Evolutionary conservation across 2,888 invertebrate species (phyloP).

Genomic region (Eudemis profundana): DNA sequence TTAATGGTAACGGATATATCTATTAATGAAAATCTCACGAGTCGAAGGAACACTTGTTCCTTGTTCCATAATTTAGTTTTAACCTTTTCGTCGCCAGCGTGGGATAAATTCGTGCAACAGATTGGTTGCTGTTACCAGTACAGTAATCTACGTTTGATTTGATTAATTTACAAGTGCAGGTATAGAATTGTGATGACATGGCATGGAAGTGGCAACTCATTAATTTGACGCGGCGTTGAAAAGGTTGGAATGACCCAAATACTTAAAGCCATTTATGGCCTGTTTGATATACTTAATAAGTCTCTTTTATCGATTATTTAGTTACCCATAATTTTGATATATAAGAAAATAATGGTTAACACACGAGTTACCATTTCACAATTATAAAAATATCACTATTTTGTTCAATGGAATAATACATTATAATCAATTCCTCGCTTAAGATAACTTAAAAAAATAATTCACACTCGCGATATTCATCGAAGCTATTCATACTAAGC

Average conservation of each 20-base stretch:
- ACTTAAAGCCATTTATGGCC: constrained; percentile 12
- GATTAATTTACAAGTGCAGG: too few relatives aligned
- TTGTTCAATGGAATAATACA: constrained; percentile 56
- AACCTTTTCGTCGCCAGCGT: background rate
- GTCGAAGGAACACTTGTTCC: constrained; percentile 2
- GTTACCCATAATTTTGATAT: constrained; percentile 12
- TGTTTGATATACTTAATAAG: constrained; percentile 19
- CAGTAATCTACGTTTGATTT: too few relatives aligned
- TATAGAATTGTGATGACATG: too few relatives aligned
- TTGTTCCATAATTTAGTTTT: background rate
- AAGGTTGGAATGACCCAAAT: constrained; percentile 10
- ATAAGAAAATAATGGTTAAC: constrained; percentile 30
- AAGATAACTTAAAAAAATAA: constrained; percentile 49
- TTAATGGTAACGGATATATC: constrained; percentile 41
- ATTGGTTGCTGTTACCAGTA: background rate
- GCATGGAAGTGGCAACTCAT: background rate
- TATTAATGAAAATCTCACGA: constrained; percentile 1
- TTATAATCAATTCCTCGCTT: constrained; percentile 54
- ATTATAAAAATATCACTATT: constrained; percentile 54
- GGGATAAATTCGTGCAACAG: background rate
- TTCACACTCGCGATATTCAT: constrained; percentile 36
- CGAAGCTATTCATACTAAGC: constrained; percentile 24
- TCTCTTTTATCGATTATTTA: constrained; percentile 20
- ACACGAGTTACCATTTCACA: constrained; percentile 32
- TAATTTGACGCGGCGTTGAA: background rate